Conservation (phyloP, 2,113 vertebrate species). For the Symphodus melops region DNA sequence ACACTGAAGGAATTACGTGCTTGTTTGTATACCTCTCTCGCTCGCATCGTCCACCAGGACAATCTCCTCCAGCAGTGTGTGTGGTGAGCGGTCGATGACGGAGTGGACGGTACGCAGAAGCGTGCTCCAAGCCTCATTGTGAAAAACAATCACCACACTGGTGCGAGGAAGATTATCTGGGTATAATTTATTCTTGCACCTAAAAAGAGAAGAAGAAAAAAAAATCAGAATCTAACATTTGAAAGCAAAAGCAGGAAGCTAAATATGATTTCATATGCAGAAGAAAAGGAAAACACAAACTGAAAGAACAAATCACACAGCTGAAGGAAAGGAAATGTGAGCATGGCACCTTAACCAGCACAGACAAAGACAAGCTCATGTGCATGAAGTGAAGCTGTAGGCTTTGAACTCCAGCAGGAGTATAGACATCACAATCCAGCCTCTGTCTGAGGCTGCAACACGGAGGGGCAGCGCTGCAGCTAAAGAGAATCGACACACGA, state of each 20-base stretch:
- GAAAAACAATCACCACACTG: slow-evolving; percentile 98
- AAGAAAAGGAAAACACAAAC: neutral
- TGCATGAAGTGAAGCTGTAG: neutral
- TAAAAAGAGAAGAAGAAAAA: slow-evolving; percentile 60
- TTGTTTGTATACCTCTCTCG: slow-evolving; percentile 89
- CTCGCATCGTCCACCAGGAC: slow-evolving; percentile 98
- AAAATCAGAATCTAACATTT: neutral
- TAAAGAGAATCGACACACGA: slow-evolving; percentile 10
- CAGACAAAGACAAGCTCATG: slow-evolving; percentile 6
- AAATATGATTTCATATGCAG: neutral
- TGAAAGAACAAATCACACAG: neutral
- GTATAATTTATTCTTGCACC: slow-evolving; percentile 98
- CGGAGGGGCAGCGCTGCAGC: slow-evolving; percentile 27
- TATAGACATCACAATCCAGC: slow-evolving; percentile 45
- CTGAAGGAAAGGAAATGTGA: neutral
- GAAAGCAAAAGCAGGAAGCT: neutral
- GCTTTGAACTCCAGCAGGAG: slow-evolving; percentile 29
- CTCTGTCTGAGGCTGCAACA: slow-evolving; percentile 46
- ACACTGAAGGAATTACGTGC: slow-evolving; percentile 51
- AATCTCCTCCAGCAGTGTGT: slow-evolving; percentile 94
- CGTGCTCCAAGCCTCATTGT: slow-evolving; percentile 98
- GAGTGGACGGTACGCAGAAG: slow-evolving; percentile 96
- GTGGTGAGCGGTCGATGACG: slow-evolving; percentile 95
- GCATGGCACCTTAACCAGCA: neutral
- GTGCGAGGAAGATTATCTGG: slow-evolving; percentile 94